Conservation (phyloP, 30 jellyfish, hydroid and myxozoan genomes). For the Clytia hemisphaerica region DNA sequence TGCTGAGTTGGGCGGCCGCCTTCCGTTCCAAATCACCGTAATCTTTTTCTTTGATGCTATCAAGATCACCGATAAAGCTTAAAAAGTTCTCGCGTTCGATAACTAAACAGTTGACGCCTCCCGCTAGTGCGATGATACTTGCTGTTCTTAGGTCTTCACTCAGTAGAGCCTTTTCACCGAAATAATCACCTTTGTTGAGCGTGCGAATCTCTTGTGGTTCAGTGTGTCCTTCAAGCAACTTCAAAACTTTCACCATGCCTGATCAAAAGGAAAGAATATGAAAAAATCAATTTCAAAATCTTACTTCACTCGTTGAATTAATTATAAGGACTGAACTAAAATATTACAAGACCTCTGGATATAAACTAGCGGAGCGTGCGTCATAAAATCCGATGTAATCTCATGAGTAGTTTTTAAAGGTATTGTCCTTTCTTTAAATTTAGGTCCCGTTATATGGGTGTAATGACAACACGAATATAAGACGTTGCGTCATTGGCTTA, state of each 20-base stretch:
- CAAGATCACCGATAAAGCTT: constrained; percentile 64
- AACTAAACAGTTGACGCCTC: constrained; percentile 87
- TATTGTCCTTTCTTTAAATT: too few species aligned
- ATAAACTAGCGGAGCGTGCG: too few species aligned
- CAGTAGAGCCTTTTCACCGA: constrained; percentile 93
- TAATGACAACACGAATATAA: too few species aligned
- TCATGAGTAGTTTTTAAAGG: too few species aligned
- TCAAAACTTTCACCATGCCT: constrained; percentile 72
- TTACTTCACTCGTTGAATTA: too few species aligned
- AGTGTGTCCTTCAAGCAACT: constrained; percentile 49
- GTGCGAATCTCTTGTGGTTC: constrained; percentile 81
- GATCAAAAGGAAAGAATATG: not conserved
- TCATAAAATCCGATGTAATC: too few species aligned
- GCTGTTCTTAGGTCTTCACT: constrained; percentile 95
- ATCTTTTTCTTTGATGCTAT: constrained; percentile 56
- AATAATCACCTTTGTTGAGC: constrained; percentile 69
- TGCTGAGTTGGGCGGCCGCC: constrained; percentile 17
- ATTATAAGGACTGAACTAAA: too few species aligned
- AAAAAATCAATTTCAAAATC: too few species aligned
- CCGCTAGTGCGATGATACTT: constrained; percentile 69
- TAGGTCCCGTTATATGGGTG: too few species aligned
- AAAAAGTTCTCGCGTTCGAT: constrained; percentile 81
- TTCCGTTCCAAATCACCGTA: constrained; percentile 82
- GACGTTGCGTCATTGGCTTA: too few species aligned
- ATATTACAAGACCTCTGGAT: too few species aligned